phyloP scores from a whole-genome alignment of 2,113 vertebrate species.

The Urocolius indicus region DNA sequence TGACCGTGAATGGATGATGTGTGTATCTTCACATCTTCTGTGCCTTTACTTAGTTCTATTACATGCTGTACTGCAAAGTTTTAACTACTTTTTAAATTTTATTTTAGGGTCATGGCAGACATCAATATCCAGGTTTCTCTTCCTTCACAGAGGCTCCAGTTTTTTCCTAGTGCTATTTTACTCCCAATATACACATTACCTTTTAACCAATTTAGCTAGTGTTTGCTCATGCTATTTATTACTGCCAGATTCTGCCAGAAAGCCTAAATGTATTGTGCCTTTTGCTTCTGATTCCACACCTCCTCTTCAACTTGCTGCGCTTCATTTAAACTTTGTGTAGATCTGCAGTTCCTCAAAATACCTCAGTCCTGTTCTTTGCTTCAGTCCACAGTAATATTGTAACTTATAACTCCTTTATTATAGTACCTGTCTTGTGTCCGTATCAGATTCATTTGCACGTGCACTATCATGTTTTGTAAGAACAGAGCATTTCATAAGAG shows the following conservation, averaged over 20 bases:
- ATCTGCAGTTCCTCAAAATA: slow-evolving; percentile 20
- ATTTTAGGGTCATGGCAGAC: not conserved
- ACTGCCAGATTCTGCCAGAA: not conserved
- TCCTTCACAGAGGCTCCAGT: not conserved
- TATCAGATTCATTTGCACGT: slow-evolving; percentile 7
- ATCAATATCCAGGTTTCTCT: not conserved
- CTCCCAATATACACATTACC: not conserved
- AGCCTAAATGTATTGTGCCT: not conserved
- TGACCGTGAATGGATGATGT: not conserved
- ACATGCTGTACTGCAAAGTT: not conserved
- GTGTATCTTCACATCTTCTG: not conserved
- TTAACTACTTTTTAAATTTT: not conserved
- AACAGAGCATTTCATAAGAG: not conserved
- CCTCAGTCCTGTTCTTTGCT: slow-evolving; percentile 1
- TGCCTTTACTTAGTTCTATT: not conserved
- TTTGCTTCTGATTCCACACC: not conserved
- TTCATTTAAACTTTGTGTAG: slow-evolving; percentile 27
- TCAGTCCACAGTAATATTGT: not conserved
- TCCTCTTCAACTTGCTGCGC: not conserved
- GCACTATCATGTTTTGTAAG: not conserved
- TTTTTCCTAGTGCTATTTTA: slow-evolving; percentile 8
- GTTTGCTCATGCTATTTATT: slow-evolving; percentile 17
- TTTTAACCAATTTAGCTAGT: not conserved
- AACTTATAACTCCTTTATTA: slow-evolving; percentile 11
- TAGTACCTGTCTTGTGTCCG: not conserved